phyloP scores from a whole-genome alignment of 2,888 invertebrate genomes.

The Ischnus inquisitorius region DNA sequence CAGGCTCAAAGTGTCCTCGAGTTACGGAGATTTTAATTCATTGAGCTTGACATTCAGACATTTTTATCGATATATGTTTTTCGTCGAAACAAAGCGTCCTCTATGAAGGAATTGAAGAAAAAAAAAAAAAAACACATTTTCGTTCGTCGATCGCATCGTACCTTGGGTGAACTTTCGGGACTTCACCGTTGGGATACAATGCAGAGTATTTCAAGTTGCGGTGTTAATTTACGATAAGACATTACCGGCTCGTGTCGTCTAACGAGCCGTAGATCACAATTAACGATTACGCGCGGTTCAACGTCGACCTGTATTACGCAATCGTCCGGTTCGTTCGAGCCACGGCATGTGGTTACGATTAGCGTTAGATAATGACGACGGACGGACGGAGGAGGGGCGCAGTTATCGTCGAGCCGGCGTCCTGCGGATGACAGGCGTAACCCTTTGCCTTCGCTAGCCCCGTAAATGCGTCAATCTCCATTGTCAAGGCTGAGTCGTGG shows the following conservation, averaged over 20 bases:
- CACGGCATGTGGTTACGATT: conserved; percentile 25
- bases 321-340: background rate
- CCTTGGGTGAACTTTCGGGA: background rate
- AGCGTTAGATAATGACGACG: conserved; percentile 22
- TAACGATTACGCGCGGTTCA: conserved; percentile 13
- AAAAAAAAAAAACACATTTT: too few relatives aligned
- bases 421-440: conserved; percentile 40
- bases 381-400: background rate
- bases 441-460: conserved; percentile 1
- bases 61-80: too few relatives aligned
- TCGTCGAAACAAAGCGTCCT: too few relatives aligned
- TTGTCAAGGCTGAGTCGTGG: background rate
- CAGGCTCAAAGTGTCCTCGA: too few relatives aligned
- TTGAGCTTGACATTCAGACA: too few relatives aligned
- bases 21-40: too few relatives aligned
- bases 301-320: conserved; percentile 16
- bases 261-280: conserved; percentile 30
- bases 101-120: too few relatives aligned
- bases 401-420: background rate
- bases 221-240: conserved; percentile 25
- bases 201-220: background rate
- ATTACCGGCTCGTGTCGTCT: conserved; percentile 13
- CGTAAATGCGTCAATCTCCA: background rate
- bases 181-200: background rate
- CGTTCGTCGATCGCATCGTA: too few relatives aligned